Evolutionary conservation across 2,888 invertebrate species (phyloP).

Genomic region (Caenorhabditis doughertyi): DNA sequence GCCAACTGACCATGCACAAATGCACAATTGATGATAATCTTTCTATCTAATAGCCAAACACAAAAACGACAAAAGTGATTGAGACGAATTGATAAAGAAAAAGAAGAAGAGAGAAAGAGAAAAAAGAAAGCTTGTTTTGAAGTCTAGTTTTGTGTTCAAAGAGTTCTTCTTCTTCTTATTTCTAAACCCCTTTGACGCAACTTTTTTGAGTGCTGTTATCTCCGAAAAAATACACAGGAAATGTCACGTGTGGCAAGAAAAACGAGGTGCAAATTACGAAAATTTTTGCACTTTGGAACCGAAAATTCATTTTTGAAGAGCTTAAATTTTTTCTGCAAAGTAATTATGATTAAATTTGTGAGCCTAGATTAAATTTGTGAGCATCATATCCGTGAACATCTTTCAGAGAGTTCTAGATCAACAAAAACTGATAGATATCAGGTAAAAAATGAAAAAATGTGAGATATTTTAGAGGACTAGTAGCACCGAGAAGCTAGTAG

Average conservation of each 20-base stretch:
- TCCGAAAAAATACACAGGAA: constrained; percentile 45
- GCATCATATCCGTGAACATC: too few relatives aligned
- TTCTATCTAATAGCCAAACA: constrained; percentile 46
- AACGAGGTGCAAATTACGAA: constrained; percentile 25
- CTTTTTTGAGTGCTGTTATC: constrained; percentile 1
- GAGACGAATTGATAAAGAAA: background rate
- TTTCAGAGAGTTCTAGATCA: too few relatives aligned
- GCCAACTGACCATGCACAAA: constrained; percentile 55
- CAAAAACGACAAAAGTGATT: constrained; percentile 20
- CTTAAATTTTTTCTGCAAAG: too few relatives aligned
- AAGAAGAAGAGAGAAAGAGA: background rate
- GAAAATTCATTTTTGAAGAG: too few relatives aligned
- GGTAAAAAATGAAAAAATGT: background rate
- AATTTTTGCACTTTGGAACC: constrained; percentile 42
- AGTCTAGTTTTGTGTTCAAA: constrained; percentile 51
- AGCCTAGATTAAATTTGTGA: too few relatives aligned
- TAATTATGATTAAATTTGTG: too few relatives aligned
- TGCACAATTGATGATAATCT: constrained; percentile 40
- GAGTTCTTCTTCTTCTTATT: constrained; percentile 27
- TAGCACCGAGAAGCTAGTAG: background rate
- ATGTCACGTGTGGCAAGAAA: constrained; percentile 44
- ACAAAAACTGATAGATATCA: background rate
- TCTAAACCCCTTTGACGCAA: constrained; percentile 21
- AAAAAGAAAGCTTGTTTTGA: constrained; percentile 43
- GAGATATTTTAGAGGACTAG: background rate